phyloP scores from a whole-genome alignment of 2,888 invertebrate genomes.

The Blastobasis lacticolella region DNA sequence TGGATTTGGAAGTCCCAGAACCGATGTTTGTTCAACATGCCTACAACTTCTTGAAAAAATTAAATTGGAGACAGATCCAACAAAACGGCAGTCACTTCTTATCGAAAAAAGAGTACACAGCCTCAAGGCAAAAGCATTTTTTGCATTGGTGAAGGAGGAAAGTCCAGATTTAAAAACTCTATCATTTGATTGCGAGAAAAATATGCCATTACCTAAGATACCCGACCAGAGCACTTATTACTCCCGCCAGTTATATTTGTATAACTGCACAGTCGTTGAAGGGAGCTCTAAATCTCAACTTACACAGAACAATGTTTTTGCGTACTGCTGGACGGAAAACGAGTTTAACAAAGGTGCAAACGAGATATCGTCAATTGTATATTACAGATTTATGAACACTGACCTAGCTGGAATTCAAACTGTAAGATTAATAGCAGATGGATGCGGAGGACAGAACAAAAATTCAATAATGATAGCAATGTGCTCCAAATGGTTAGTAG shows the following conservation, averaged over 20 bases:
- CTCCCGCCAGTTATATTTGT: constrained; percentile 28
- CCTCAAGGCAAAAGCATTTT: constrained; percentile 1
- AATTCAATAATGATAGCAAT: constrained; percentile 8
- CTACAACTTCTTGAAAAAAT: constrained; percentile 1
- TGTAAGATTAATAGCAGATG: constrained; percentile 13
- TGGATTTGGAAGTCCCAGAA: constrained; percentile 13
- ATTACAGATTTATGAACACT: constrained; percentile 10
- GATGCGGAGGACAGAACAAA: constrained; percentile 13
- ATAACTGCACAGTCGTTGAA: constrained; percentile 31
- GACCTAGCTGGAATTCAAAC: constrained; percentile 11
- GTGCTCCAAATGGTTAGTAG: background rate
- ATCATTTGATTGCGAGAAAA: constrained; percentile 6
- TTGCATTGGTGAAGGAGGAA: background rate
- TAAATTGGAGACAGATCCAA: constrained; percentile 1
- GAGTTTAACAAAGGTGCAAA: constrained; percentile 15
- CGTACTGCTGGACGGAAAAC: constrained; percentile 22
- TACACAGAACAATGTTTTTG: constrained; percentile 18
- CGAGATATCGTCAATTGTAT: constrained; percentile 14
- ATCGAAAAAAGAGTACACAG: constrained; percentile 4
- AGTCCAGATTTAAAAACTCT: constrained; percentile 2
- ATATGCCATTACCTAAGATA: constrained; percentile 1
- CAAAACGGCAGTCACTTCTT: background rate
- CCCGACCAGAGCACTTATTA: constrained; percentile 34
- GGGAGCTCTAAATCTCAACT: constrained; percentile 23
- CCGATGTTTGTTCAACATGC: constrained; percentile 5